phyloP scores from a whole-genome alignment of 1,140 invertebrate species.

The Drosophila setifemur region DNA sequence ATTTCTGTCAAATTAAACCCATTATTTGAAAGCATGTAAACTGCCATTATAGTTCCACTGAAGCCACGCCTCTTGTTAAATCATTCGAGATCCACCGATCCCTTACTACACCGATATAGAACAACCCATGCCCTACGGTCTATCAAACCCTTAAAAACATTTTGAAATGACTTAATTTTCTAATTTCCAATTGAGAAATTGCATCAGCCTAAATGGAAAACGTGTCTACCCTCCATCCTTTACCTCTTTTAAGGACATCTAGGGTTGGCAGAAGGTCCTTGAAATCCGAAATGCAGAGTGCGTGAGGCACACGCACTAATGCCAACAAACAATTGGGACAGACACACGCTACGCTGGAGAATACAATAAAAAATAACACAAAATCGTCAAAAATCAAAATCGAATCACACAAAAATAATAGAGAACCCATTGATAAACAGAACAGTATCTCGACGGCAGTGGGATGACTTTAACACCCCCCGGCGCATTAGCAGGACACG shows the following conservation, averaged over 20 bases:
- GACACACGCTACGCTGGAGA: slow-evolving; percentile 49
- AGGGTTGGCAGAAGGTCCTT: slow-evolving; percentile 34
- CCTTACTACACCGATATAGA: slow-evolving; percentile 19
- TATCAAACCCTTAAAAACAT: slow-evolving; percentile 44
- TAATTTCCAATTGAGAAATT: slow-evolving; percentile 73
- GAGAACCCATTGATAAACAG: slow-evolving; percentile 14
- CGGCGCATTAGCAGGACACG: slow-evolving; percentile 69
- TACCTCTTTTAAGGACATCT: slow-evolving; percentile 6
- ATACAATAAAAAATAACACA: slow-evolving; percentile 45
- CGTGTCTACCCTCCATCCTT: slow-evolving; percentile 37
- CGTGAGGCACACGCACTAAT: slow-evolving; percentile 71
- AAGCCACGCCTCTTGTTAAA: slow-evolving; percentile 25
- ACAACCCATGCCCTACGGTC: slow-evolving; percentile 16
- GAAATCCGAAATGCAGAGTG: slow-evolving; percentile 22
- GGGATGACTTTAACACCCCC: slow-evolving; percentile 73
- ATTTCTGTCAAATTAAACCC: slow-evolving; percentile 42
- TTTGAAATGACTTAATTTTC: slow-evolving; percentile 75
- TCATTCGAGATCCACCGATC: slow-evolving; percentile 39
- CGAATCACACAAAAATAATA: slow-evolving; percentile 65
- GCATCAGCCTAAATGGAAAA: slow-evolving; percentile 64
- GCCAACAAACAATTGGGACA: slow-evolving; percentile 75
- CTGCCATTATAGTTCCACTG: slow-evolving; percentile 20
- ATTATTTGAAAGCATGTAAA: slow-evolving; percentile 18
- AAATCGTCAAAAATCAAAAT: slow-evolving; percentile 79
- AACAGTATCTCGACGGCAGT: background rate